Conservation (phyloP, 1,140 invertebrate genomes). For the Drosophila kohkoa region DNA sequence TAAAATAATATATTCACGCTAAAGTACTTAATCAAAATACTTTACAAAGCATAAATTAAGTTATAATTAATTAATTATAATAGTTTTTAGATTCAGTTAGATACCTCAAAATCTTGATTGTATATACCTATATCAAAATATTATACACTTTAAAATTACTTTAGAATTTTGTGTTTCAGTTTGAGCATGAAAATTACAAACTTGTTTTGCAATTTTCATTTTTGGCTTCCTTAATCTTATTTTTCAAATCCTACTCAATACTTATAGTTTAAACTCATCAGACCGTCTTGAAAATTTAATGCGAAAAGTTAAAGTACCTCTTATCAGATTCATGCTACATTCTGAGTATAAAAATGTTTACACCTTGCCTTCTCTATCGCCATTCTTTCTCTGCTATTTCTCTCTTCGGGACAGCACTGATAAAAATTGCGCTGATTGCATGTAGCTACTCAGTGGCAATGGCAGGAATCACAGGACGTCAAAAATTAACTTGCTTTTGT, state of each 20-base stretch:
- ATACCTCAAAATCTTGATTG: too few species aligned
- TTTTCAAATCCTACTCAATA: too few species aligned
- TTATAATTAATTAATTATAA: too few species aligned
- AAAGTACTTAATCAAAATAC: background rate
- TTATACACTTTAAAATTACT: too few species aligned
- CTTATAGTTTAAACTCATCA: too few species aligned
- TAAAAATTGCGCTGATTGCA: constrained; percentile 32
- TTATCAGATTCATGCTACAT: background rate
- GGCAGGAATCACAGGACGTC: constrained; percentile 33
- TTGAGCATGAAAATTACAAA: too few species aligned
- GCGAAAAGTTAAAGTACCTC: background rate
- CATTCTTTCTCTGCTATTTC: background rate
- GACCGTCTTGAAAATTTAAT: background rate
- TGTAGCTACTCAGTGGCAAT: constrained; percentile 32
- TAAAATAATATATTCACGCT: background rate
- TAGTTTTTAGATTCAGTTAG: too few species aligned
- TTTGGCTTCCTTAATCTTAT: too few species aligned
- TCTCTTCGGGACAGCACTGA: background rate
- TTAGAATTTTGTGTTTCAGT: too few species aligned
- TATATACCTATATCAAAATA: too few species aligned
- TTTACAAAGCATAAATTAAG: background rate
- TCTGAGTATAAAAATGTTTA: background rate
- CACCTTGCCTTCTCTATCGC: background rate
- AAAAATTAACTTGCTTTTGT: constrained; percentile 52
- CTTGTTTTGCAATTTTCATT: too few species aligned